phyloP scores from a whole-genome alignment of 2,888 invertebrate genomes.

The Kryphioiulus occultus region DNA sequence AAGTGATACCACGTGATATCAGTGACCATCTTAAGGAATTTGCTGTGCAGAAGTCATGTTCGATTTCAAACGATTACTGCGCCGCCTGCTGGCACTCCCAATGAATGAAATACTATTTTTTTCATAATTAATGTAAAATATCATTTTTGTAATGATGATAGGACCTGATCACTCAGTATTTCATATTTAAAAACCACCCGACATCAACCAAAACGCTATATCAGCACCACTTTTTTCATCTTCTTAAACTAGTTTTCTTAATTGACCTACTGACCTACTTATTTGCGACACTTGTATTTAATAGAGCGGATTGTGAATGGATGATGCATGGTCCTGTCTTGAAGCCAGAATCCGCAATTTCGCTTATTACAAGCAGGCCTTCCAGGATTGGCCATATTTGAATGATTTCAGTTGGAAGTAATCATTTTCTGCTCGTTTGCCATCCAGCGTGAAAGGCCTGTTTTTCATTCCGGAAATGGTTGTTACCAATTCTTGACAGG shows the following conservation, averaged over 20 bases:
- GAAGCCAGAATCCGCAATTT: background rate
- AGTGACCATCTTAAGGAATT: no score
- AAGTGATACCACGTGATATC: no score
- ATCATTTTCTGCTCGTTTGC: conserved; percentile 40
- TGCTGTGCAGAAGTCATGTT: no score
- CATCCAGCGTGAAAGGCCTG: background rate
- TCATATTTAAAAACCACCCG: no score
- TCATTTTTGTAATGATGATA: no score
- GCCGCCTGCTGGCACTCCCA: no score
- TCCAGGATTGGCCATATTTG: background rate
- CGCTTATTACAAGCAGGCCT: background rate
- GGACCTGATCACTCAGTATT: no score
- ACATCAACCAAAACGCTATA: no score
- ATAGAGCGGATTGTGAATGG: background rate
- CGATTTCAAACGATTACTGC: no score
- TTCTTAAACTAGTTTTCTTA: background rate
- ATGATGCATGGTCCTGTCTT: background rate
- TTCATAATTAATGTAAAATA: no score
- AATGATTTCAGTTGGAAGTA: conserved; percentile 40
- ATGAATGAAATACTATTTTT: no score
- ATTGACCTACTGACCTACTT: background rate
- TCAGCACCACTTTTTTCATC: background rate
- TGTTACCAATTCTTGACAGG: conserved; percentile 32
- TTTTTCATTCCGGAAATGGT: conserved; percentile 26
- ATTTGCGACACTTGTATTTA: background rate